Conservation (phyloP, 2,797 vertebrate genomes). For the Labeo calbasu region DNA sequence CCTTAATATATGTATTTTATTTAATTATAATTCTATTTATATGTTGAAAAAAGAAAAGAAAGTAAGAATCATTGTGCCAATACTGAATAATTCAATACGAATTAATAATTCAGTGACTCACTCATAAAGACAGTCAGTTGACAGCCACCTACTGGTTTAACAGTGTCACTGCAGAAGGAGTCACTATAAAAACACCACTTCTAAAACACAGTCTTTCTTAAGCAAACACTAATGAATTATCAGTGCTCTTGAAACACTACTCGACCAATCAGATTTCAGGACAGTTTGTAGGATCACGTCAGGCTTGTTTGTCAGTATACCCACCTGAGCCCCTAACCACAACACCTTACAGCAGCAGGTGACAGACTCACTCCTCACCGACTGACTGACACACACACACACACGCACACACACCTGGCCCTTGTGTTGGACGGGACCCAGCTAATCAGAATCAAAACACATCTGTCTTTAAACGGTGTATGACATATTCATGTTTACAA, state of each 20-base stretch:
- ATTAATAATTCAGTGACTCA: neutral
- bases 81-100: too few species aligned
- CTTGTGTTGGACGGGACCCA: neutral
- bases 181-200: neutral
- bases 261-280: neutral
- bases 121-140: neutral
- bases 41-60: too few species aligned
- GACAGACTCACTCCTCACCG: slow-evolving; percentile 44
- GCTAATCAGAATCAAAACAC: neutral
- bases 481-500: slow-evolving; percentile 17
- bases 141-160: neutral
- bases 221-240: neutral
- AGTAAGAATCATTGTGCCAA: too few species aligned
- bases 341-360: slow-evolving; percentile 16
- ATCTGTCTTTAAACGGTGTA: neutral
- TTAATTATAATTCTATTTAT: too few species aligned
- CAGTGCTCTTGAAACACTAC: neutral
- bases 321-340: slow-evolving; percentile 30
- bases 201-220: neutral
- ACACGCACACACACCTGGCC: too few species aligned
- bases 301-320: neutral
- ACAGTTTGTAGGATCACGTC: slow-evolving; percentile 7
- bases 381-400: slow-evolving; percentile 15
- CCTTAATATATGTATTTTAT: too few species aligned
- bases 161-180: neutral